Base-by-base conservation (phyloP, 2,113 vertebrate species). In the Rhea americana region DNA sequence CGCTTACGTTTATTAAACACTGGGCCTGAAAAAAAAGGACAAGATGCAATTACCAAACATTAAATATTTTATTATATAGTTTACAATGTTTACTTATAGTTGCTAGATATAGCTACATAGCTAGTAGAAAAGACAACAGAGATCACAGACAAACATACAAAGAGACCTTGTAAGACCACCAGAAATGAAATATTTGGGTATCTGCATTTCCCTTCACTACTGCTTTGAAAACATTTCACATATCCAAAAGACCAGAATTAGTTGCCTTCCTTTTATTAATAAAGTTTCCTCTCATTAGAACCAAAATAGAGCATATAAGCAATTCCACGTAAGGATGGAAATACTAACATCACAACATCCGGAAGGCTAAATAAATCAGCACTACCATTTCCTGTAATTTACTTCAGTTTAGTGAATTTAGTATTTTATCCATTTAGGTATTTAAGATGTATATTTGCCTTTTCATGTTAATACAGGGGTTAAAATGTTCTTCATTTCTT, bases 1-100 rank as follows among this genome's bases (percentile, higher is more conserved):
- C 99, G 30, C 99, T 99, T 53, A 99, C 99, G 10, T 99, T 99
- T 75, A 99, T 99, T 85, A 99, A 99, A 97, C 99, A 99, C 97
- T 99, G 99, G 25, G 99, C 99, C 99, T 99, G 79, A 4, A 51
- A 47, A 47, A 50, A 24, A 16, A 25, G 7, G 26, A 67, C 28
- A 80, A 43, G 0, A 62, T 1, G 0, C 47, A 35, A 16, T 90
- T 41, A 96, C 7, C 12, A 56, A 45, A 55, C 55, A 61, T 22
- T 7, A 48, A 32, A 25, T 37, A 35, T 62, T 26, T 56, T 56
- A 10, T 1, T 35, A 25, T 1, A 0, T 24, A 17, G 11, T 47
- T 51, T 25, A 48, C 18, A 51, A 25, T 41, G 5, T 20, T 74
- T 56, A 39, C 26, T 76, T 21, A 0, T 5, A 77, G 13, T 45